phyloP scores from a whole-genome alignment of 1,140 invertebrate species.

The Heliconius eleuchia region DNA sequence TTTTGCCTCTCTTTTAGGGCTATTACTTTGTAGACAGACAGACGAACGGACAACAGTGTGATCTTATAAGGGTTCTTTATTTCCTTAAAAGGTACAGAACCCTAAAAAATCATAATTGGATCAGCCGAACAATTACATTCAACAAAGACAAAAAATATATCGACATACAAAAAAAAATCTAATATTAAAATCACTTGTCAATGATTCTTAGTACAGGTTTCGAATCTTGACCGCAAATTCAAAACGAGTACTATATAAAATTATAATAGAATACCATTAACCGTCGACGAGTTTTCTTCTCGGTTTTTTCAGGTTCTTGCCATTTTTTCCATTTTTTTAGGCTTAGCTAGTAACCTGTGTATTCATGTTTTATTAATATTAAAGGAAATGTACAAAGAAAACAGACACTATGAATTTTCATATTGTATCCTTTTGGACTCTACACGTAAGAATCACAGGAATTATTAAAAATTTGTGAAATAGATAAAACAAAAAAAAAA shows the following conservation, averaged over 20 bases:
- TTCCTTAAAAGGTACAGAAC: too few relatives aligned
- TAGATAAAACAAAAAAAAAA: too few relatives aligned
- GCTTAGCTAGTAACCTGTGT: background rate
- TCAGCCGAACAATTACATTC: background rate
- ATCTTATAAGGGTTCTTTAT: too few relatives aligned
- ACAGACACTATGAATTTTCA: too few relatives aligned
- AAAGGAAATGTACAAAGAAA: too few relatives aligned
- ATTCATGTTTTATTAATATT: background rate
- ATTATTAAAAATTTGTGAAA: too few relatives aligned
- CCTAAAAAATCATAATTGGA: background rate
- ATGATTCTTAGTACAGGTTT: background rate
- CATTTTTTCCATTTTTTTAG: background rate
- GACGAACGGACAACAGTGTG: too few relatives aligned
- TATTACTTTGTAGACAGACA: too few relatives aligned
- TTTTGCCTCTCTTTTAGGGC: too few relatives aligned
- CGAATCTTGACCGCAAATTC: background rate
- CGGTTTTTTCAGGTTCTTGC: background rate
- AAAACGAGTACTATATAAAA: background rate
- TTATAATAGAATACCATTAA: background rate
- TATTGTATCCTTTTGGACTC: too few relatives aligned
- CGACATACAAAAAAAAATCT: background rate
- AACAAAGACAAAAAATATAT: background rate
- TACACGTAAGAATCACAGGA: too few relatives aligned
- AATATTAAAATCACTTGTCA: background rate
- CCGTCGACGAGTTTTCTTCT: conserved; percentile 5